These are phyloP conservation scores for Magallana angulata DNA, from an alignment of 1,140 invertebrate genomes.

Conservation along the genomic window DNA sequence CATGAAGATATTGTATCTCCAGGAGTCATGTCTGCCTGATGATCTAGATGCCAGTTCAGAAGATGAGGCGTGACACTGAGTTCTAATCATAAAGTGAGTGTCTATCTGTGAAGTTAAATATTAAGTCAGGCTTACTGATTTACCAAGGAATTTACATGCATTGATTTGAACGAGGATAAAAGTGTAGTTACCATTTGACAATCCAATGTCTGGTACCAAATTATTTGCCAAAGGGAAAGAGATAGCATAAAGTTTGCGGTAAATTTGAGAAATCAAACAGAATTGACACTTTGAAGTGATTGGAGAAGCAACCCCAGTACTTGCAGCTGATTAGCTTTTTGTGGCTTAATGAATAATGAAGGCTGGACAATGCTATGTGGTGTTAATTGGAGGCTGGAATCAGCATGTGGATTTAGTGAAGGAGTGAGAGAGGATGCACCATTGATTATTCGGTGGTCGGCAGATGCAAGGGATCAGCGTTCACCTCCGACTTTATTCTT, in stretches of 20 bases:
- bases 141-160: conserved; percentile 9
- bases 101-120: neutral
- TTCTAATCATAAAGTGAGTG: neutral
- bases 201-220: neutral
- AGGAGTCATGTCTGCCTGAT: no score
- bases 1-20: neutral
- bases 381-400: conserved; percentile 27
- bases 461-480: conserved; percentile 18
- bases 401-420: neutral
- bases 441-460: conserved; percentile 25
- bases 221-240: neutral
- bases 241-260: neutral
- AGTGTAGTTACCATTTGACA: neutral
- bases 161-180: neutral
- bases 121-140: neutral
- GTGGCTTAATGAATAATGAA: conserved; percentile 36
- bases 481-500: neutral
- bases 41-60: neutral
- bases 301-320: neutral
- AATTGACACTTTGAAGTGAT: conserved; percentile 22
- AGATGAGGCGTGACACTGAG: neutral
- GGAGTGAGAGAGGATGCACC: conserved; percentile 7
- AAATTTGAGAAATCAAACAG: neutral
- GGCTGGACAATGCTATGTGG: conserved; percentile 5
- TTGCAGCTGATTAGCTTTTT: conserved; percentile 37